Percentiles rank a stretch among this genome's conserved stretches.
Evolutionary conservation across 2,113 vertebrate species (phyloP).

Genomic region (Panurus biarmicus): DNA sequence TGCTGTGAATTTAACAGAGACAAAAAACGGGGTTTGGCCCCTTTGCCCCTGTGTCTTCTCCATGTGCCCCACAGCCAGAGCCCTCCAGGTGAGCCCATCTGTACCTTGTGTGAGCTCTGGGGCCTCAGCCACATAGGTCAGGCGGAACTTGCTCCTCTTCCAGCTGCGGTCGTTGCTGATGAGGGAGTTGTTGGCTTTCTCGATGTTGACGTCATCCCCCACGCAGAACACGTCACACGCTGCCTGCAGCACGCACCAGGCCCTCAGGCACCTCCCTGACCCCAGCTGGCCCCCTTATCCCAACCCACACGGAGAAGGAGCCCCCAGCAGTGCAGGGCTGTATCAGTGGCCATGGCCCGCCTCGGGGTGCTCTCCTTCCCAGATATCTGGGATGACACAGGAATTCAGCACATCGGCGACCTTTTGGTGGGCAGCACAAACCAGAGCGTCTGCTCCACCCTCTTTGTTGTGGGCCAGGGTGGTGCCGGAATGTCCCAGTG

Average conservation of each 20-base stretch:
- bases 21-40: not conserved
- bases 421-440: not conserved
- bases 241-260: constrained; percentile 71
- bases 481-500: accelerated
- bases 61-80: not conserved
- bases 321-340: accelerated
- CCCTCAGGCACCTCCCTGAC: not conserved
- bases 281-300: not conserved
- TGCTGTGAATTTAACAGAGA: not conserved
- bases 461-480: not conserved
- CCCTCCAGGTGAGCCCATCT: accelerated
- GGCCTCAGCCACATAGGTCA: constrained; percentile 86
- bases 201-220: constrained; percentile 95
- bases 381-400: accelerated
- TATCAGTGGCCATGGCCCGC: accelerated
- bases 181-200: constrained; percentile 94
- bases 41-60: accelerated
- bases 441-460: accelerated
- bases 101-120: constrained; percentile 87
- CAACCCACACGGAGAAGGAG: not conserved
- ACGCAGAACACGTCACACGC: constrained; percentile 98
- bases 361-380: not conserved
- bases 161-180: constrained; percentile 97
- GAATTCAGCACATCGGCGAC: accelerated
- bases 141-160: constrained; percentile 95